Percentiles rank a stretch among this genome's conserved stretches.
These are phyloP conservation scores for Gymnogyps californianus DNA, from an alignment of 2,113 vertebrate species.

Conservation along the genomic window DNA sequence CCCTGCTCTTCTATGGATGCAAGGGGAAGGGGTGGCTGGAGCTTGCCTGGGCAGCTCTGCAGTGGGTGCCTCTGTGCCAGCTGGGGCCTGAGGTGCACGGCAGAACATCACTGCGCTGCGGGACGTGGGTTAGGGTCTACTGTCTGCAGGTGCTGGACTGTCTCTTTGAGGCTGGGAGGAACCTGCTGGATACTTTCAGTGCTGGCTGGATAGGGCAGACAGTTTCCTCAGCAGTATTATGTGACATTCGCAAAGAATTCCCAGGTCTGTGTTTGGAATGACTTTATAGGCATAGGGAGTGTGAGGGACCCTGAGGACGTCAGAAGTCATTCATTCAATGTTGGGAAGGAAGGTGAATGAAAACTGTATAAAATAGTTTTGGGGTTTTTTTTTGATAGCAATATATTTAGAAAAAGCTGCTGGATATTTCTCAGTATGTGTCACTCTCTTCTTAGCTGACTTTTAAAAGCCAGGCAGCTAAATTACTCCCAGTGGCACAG, in stretches of 20 bases:
- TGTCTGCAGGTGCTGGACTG: background rate
- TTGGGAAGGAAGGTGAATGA: background rate
- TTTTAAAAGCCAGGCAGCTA: background rate
- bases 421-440: background rate
- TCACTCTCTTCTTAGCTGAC: background rate
- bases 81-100: background rate
- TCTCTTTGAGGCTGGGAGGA: background rate
- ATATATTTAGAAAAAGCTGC: background rate
- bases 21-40: background rate
- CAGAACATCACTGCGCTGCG: rapidly evolving
- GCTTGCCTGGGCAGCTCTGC: background rate
- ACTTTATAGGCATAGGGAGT: background rate
- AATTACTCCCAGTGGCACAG: background rate
- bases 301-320: background rate
- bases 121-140: background rate
- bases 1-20: background rate
- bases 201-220: background rate
- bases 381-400: background rate
- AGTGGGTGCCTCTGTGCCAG: background rate
- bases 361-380: background rate
- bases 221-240: background rate
- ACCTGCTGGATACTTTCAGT: background rate
- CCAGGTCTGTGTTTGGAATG: background rate
- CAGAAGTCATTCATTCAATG: background rate
- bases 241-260: background rate